phyloP scores from a whole-genome alignment of 23 tunicate genomes.

The Halocynthia roretzi region DNA sequence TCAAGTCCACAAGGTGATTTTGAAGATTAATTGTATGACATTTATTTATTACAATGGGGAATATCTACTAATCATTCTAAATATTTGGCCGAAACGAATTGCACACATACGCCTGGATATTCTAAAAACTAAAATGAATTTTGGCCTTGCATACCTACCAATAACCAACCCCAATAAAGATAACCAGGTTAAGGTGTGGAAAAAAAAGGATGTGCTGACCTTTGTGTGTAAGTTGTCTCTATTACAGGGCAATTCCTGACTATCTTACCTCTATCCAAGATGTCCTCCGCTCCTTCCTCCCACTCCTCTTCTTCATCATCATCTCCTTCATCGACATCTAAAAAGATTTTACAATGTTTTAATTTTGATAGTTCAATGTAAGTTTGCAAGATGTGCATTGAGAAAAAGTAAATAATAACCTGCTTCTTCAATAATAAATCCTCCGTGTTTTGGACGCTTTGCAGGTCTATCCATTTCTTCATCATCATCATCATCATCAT shows the following conservation, averaged over 20 bases:
- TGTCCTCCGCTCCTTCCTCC: constrained; percentile 90
- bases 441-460: constrained; percentile 61
- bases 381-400: background rate
- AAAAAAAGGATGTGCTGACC: no score
- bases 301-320: constrained; percentile 76
- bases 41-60: no score
- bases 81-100: no score
- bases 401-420: constrained; percentile 16
- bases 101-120: no score
- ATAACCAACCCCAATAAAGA: no score
- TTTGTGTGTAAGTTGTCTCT: no score
- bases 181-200: no score
- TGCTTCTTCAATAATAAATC: constrained; percentile 92
- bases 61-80: no score
- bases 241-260: background rate
- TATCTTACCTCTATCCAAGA: constrained; percentile 65
- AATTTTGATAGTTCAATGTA: background rate
- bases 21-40: no score
- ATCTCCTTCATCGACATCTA: constrained; percentile 91
- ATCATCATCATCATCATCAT: constrained; percentile 53
- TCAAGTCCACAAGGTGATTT: no score
- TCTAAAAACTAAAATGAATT: no score
- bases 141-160: no score
- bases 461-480: constrained; percentile 50
- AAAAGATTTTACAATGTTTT: background rate